phyloP scores from a whole-genome alignment of 2,797 vertebrate species.

The Xerus rutilus region DNA sequence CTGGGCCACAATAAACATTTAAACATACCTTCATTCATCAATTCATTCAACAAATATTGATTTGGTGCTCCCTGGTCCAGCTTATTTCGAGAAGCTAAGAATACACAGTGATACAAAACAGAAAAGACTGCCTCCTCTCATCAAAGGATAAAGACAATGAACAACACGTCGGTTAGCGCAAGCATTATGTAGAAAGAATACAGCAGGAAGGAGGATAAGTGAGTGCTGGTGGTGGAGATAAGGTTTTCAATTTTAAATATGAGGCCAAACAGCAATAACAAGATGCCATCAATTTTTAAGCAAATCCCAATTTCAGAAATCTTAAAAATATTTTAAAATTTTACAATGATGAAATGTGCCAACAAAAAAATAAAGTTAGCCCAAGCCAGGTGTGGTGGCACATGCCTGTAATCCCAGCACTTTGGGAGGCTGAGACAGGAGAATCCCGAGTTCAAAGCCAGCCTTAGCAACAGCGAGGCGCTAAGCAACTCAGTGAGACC shows the following conservation, averaged over 20 bases:
- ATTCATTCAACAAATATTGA: slow-evolving; percentile 29
- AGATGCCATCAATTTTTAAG: background rate
- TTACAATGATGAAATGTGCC: background rate
- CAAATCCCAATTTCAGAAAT: slow-evolving; percentile 14
- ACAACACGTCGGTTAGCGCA: background rate
- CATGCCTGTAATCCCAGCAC: too few species aligned
- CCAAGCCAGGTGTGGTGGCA: background rate
- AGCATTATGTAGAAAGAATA: background rate
- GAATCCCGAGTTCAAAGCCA: too few species aligned
- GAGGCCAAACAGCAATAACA: background rate
- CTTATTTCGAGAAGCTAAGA: background rate
- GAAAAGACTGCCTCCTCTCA: background rate
- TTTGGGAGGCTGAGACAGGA: too few species aligned
- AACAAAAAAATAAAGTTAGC: background rate
- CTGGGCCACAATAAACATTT: background rate
- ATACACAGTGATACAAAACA: background rate
- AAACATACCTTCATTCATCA: background rate
- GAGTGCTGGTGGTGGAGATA: background rate
- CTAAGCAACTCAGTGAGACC: too few species aligned
- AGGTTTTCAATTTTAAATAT: background rate
- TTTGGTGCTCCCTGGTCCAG: background rate
- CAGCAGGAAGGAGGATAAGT: background rate
- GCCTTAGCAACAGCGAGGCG: too few species aligned
- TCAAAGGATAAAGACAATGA: background rate
- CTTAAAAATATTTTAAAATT: slow-evolving; percentile 39